These are phyloP conservation scores for Enteromius radiatus DNA, from an alignment of 2,797 vertebrate genomes.

Conservation along the genomic window DNA sequence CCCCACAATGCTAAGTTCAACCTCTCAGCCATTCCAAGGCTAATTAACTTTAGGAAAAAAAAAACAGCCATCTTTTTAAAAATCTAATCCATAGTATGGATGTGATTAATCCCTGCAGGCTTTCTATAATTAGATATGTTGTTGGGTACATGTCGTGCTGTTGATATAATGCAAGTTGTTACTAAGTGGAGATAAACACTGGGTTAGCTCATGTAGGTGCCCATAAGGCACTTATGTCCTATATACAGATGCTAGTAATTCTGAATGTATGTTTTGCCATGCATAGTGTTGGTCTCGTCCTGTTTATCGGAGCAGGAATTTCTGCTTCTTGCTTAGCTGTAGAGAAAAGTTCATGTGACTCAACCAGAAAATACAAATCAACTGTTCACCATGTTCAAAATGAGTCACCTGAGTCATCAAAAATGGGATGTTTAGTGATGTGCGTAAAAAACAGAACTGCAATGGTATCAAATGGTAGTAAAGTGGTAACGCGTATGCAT, in stretches of 20 bases:
- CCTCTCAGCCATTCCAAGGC: conserved; percentile 30
- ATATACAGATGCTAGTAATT: background rate
- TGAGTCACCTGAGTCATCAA: background rate
- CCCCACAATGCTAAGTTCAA: conserved; percentile 9
- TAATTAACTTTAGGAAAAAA: conserved; percentile 20
- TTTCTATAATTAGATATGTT: conserved; percentile 12
- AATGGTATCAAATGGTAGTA: background rate
- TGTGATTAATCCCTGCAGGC: conserved; percentile 13
- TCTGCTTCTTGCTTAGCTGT: background rate
- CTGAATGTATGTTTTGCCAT: background rate
- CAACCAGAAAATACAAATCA: background rate
- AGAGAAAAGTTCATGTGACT: background rate
- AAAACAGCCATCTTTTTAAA: background rate
- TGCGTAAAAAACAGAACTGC: background rate
- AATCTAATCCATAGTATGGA: conserved; percentile 32
- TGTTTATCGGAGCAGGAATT: background rate
- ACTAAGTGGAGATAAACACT: background rate
- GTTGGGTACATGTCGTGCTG: background rate
- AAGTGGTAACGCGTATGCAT: background rate
- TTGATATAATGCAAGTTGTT: conserved; percentile 6
- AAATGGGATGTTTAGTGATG: background rate
- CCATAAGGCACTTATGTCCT: background rate
- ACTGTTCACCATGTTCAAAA: background rate
- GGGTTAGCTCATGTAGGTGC: background rate
- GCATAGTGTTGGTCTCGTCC: background rate